Percentiles rank a stretch among this genome's conserved stretches.
phyloP scores from a whole-genome alignment of 2,113 vertebrate species.

The Dicrurus megarhynchus region DNA sequence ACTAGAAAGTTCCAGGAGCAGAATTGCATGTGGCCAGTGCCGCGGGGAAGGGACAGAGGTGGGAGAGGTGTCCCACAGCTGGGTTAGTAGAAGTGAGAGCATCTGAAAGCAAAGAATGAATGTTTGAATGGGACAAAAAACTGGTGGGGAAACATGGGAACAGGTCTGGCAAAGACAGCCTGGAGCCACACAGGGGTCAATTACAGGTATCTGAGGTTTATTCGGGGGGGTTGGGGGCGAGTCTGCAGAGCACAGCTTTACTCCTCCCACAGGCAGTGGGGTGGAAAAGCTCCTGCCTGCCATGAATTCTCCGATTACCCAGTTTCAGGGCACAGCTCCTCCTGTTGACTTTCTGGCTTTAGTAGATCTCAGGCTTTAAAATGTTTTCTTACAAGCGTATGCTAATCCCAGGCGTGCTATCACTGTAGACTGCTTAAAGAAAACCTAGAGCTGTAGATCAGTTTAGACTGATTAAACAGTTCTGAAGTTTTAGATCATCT shows the following conservation, averaged over 20 bases:
- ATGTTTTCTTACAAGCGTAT: neutral
- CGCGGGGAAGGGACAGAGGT: accelerated
- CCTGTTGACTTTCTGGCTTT: conserved; percentile 41
- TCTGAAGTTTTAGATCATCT: conserved; percentile 15
- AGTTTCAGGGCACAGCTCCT: neutral
- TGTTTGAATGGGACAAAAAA: neutral
- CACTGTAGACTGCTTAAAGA: neutral
- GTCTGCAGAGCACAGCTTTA: neutral
- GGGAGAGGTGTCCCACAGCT: neutral
- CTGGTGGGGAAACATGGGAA: accelerated
- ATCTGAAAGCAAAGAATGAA: neutral
- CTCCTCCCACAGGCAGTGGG: neutral
- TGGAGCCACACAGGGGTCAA: neutral
- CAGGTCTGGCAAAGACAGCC: neutral
- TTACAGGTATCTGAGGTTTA: neutral
- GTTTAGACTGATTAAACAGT: conserved; percentile 22
- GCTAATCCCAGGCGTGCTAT: neutral
- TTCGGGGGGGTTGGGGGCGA: accelerated
- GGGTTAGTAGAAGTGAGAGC: neutral
- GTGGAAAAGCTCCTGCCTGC: neutral
- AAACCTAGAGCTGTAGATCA: neutral
- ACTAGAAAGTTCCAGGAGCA: neutral
- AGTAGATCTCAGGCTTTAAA: conserved; percentile 8
- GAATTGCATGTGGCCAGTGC: neutral
- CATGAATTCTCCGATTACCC: accelerated